Percentiles rank a stretch among this genome's conserved stretches.
Evolutionary conservation across 1,140 invertebrate genomes (phyloP).

Genomic region (Dolichoris vasculosae): DNA sequence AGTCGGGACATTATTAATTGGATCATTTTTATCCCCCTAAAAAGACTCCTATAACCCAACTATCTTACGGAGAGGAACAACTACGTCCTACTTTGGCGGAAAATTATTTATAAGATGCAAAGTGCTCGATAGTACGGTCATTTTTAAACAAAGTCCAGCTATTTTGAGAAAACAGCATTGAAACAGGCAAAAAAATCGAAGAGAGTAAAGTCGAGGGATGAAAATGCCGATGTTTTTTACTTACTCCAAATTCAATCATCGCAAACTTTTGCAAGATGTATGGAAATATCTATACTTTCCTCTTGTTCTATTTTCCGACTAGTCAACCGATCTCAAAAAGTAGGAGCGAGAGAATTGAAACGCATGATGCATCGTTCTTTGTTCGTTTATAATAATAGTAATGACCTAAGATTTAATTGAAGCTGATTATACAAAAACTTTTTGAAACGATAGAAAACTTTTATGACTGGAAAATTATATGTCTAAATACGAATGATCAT

Average conservation of each 20-base stretch:
- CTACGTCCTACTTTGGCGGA: background rate
- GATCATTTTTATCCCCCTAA: slow-evolving; percentile 45
- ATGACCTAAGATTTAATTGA: no score
- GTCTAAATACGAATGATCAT: no score
- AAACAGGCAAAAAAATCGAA: background rate
- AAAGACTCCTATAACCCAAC: slow-evolving; percentile 19
- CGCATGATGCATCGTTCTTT: no score
- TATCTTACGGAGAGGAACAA: background rate
- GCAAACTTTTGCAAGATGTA: background rate
- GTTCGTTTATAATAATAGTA: no score
- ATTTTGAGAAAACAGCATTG: background rate
- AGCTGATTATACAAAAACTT: no score
- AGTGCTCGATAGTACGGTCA: background rate
- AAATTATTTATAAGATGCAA: slow-evolving; percentile 1
- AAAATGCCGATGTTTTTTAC: background rate
- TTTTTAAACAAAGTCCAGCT: background rate
- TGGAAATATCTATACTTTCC: no score
- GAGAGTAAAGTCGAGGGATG: background rate
- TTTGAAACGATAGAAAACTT: no score
- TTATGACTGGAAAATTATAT: no score
- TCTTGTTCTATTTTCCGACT: no score
- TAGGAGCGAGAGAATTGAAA: no score
- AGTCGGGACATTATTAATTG: slow-evolving; percentile 43
- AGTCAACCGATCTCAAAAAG: no score
- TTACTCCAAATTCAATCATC: background rate